A percentile compares a stretch with the other conserved stretches of the same genome.
phyloP scores from a whole-genome alignment of 2,797 vertebrate genomes.

The Austrolebias charrua region DNA sequence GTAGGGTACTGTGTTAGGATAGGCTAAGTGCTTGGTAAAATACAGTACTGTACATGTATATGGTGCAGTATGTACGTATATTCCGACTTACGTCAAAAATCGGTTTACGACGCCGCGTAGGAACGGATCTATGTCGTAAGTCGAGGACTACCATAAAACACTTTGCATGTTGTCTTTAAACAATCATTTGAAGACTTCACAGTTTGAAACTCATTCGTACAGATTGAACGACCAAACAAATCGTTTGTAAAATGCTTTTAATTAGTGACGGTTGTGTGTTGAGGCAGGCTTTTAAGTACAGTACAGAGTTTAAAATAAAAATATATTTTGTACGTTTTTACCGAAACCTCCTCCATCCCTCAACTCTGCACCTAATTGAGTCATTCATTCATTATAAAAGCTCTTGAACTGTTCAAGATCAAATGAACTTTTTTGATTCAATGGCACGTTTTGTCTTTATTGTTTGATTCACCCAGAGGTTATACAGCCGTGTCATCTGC shows the following conservation, averaged over 20 bases:
- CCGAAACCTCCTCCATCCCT: too few relatives aligned
- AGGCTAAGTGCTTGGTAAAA: too few relatives aligned
- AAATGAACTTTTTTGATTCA: slow-evolving; percentile 2
- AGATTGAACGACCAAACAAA: neutral
- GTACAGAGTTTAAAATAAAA: too few relatives aligned
- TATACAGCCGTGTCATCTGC: slow-evolving; percentile 49
- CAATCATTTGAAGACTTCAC: neutral
- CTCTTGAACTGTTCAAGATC: neutral
- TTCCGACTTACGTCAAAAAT: too few relatives aligned
- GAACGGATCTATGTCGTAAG: too few relatives aligned
- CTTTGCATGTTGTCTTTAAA: neutral
- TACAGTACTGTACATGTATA: too few relatives aligned
- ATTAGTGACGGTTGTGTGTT: neutral
- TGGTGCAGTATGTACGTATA: too few relatives aligned
- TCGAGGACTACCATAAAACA: too few relatives aligned
- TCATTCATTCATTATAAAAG: neutral
- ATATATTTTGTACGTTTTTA: too few relatives aligned
- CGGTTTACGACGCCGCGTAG: too few relatives aligned
- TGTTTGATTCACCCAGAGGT: slow-evolving; percentile 55
- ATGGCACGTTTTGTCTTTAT: slow-evolving; percentile 17
- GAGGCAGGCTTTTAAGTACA: too few relatives aligned
- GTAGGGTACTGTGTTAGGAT: too few relatives aligned
- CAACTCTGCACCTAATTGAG: neutral
- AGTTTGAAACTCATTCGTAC: neutral
- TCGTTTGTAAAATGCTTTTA: neutral